Base-by-base conservation (phyloP, 2,797 vertebrate species). In the Martes flavigula region DNA sequence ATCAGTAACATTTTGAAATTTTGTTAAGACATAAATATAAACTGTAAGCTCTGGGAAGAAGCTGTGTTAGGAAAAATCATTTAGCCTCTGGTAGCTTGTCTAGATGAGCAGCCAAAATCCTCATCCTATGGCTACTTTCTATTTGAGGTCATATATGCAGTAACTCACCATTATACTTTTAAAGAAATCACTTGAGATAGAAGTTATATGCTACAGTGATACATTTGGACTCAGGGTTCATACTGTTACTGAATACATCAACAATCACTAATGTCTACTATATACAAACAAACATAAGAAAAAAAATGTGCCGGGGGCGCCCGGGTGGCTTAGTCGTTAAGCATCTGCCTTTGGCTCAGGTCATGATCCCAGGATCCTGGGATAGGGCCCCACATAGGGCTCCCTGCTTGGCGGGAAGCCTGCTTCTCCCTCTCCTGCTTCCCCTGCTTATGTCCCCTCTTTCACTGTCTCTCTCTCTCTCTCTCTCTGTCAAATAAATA, bases 241-340 rank as follows among this genome's bases (percentile, higher is more conserved):
- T 64, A 93, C 11, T 62, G 77, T 56, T n/a, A 15, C 23, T 66
- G 5, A 72, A 68, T 17, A 93, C 35, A 90, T 79, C 38, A 70
- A 93, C 51, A 70, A 94, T 60, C 88, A 94, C 30, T 75, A 96
- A 96, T 70, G 40, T 60, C 15, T 88, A 56, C 43, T 81, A 89
- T 38, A 83, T n/a, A 56, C 32, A 54, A 87, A 92, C 18, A 96
- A 87, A 86, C 20, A 46, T 38, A 82, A 94, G 14, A 77, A 89
- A 93, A 87, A 87, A 87, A 84, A 66, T 58, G 56, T 58, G 9
- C 21, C 23, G 0, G 56, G 56, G 56, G 56, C 8, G 2, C 21
- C 21, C 25, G 21, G 21, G 56, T 58, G 56, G 9, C 56, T 58
- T 23, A 58, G 56, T 58, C 23, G 4, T 58, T 25, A 58, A 58